Conservation (phyloP, 2,797 vertebrate genomes). For the Dryobates pubescens region DNA sequence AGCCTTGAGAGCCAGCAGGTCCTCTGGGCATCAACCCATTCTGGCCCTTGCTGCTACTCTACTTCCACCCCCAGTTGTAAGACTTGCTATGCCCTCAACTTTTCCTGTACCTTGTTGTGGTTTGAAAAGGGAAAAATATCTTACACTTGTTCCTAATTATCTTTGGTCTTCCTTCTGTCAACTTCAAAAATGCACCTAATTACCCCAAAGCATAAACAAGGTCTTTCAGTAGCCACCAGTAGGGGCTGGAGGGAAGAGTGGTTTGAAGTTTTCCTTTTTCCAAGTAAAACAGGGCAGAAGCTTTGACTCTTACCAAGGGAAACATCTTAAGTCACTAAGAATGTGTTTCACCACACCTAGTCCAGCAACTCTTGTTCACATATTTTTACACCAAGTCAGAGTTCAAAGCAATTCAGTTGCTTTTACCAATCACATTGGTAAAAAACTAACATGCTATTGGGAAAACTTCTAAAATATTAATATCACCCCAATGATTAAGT, state of each 20-base stretch:
- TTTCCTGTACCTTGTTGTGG: not conserved
- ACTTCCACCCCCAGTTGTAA: not conserved
- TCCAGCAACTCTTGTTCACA: not conserved
- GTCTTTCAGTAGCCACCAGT: not conserved
- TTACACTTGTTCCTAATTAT: not conserved
- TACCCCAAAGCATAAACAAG: not conserved
- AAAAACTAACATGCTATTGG: not conserved
- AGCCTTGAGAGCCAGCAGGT: not conserved
- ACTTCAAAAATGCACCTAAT: not conserved
- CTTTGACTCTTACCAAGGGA: not conserved
- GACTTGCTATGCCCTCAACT: not conserved
- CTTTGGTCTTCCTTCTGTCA: not conserved
- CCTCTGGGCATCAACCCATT: not conserved
- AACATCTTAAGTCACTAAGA: not conserved
- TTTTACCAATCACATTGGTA: not conserved
- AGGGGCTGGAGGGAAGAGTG: not conserved
- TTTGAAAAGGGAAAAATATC: not conserved
- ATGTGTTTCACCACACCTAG: not conserved
- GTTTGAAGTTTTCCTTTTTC: not conserved
- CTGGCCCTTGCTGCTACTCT: not conserved
- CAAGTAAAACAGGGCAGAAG: not conserved
- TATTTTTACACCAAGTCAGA: not conserved
- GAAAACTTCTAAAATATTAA: conserved; percentile 50
- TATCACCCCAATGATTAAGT: not conserved
- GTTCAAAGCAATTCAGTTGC: not conserved